Evolutionary conservation across 2,113 vertebrate genomes (phyloP).

Genomic region (Equus przewalskii): DNA sequence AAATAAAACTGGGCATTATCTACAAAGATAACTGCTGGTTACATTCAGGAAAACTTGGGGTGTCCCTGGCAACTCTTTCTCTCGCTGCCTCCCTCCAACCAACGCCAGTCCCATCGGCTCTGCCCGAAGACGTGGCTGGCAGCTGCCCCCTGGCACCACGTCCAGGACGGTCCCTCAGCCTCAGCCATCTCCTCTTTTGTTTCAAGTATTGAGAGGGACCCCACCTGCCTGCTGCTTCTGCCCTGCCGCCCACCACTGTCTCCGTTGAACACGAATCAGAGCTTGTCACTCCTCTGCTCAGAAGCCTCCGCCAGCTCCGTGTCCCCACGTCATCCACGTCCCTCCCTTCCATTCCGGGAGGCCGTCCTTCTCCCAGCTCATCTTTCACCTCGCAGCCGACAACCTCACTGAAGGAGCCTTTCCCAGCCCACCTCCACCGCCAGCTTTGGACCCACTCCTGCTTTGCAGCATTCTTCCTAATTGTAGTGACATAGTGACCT

Average conservation of each 20-base stretch:
- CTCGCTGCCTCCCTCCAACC: background rate
- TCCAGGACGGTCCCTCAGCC: background rate
- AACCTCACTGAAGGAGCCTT: background rate
- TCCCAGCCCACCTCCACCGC: background rate
- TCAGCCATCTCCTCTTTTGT: background rate
- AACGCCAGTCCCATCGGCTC: background rate
- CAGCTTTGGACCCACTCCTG: accelerated
- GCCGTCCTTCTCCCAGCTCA: background rate
- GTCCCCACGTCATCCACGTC: accelerated
- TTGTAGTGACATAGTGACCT: background rate
- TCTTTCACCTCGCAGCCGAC: background rate
- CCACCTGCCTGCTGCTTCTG: background rate
- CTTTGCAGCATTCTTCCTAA: background rate
- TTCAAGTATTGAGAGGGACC: background rate
- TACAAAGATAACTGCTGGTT: background rate
- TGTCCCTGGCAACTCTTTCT: accelerated
- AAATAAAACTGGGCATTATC: background rate
- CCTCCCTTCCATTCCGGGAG: background rate
- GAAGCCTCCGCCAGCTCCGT: background rate
- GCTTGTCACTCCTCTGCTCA: background rate
- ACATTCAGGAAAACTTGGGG: accelerated
- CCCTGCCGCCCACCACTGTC: accelerated
- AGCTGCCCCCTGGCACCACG: background rate
- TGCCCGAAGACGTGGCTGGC: background rate
- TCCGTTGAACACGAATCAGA: background rate